phyloP scores from a whole-genome alignment of 2,888 invertebrate genomes.

The Bembecia ichneumoniformis region DNA sequence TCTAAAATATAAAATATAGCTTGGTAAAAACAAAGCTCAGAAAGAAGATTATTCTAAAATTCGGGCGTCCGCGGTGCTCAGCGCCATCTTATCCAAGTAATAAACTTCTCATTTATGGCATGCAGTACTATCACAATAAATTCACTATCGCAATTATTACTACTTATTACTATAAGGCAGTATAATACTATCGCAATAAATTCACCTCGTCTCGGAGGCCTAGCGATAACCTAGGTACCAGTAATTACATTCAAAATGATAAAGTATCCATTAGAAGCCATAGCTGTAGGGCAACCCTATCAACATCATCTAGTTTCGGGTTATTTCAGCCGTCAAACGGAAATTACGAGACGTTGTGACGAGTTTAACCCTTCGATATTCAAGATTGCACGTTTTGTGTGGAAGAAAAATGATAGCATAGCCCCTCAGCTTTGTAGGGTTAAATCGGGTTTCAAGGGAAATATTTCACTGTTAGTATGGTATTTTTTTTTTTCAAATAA shows the following conservation, averaged over 20 bases:
- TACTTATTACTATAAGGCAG: too few species aligned
- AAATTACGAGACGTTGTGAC: conserved; percentile 33
- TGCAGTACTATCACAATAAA: too few species aligned
- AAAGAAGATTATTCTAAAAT: too few species aligned
- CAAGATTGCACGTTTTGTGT: conserved; percentile 6
- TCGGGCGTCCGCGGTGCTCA: too few species aligned
- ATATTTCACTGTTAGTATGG: conserved; percentile 10
- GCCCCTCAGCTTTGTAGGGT: conserved; percentile 17
- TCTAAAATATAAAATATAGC: too few species aligned
- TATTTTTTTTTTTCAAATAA: neutral
- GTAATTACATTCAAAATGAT: neutral
- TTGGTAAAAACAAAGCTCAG: too few species aligned
- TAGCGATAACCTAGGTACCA: neutral
- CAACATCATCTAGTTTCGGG: conserved; percentile 34
- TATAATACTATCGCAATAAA: too few species aligned
- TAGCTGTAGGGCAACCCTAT: conserved; percentile 29
- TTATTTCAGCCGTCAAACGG: conserved; percentile 32
- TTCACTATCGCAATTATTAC: too few species aligned
- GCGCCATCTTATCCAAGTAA: too few species aligned
- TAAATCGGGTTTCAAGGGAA: conserved; percentile 18
- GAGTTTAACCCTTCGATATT: conserved; percentile 4
- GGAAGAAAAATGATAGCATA: conserved; percentile 23
- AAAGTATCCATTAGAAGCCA: conserved; percentile 10
- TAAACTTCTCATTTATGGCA: too few species aligned
- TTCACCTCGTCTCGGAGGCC: too few species aligned